A percentile compares a stretch with the other conserved stretches of the same genome.
These are phyloP conservation scores for Neolamprologus cancellatus DNA, from an alignment of 2,113 vertebrate species.

Conservation along the genomic window DNA sequence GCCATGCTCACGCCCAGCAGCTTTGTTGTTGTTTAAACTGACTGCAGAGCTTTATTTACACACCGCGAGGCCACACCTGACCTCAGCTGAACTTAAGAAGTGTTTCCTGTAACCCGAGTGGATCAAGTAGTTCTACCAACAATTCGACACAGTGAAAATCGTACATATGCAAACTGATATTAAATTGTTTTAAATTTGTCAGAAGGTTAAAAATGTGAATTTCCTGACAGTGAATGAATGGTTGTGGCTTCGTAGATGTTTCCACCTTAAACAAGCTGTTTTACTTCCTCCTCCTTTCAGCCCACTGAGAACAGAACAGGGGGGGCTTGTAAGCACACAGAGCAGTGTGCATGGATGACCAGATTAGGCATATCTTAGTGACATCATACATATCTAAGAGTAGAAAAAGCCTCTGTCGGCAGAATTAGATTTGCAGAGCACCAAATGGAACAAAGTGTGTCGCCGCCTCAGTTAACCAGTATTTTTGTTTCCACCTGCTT, in stretches of 20 bases:
- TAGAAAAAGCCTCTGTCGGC: neutral
- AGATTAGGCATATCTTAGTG: neutral
- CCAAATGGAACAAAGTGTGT: neutral
- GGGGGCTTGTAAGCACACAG: neutral
- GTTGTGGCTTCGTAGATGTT: neutral
- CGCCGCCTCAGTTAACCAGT: neutral
- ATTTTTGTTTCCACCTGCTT: conserved; percentile 3
- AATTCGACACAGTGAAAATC: accelerated
- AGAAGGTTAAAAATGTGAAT: neutral
- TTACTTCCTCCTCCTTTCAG: neutral
- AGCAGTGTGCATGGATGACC: neutral
- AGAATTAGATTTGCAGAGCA: neutral
- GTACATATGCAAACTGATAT: neutral
- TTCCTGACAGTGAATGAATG: neutral
- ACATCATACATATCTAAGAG: neutral
- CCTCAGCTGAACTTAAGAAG: neutral
- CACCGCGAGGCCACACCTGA: neutral
- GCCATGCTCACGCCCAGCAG: neutral
- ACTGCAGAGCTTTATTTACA: neutral
- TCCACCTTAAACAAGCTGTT: neutral
- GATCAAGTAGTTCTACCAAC: neutral
- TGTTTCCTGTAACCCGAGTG: neutral
- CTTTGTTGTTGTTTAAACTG: neutral
- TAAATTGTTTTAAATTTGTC: neutral
- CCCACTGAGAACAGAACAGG: neutral